These are phyloP conservation scores for Anas platyrhynchos DNA, from an alignment of 2,113 vertebrate genomes.

Conservation along the genomic window DNA sequence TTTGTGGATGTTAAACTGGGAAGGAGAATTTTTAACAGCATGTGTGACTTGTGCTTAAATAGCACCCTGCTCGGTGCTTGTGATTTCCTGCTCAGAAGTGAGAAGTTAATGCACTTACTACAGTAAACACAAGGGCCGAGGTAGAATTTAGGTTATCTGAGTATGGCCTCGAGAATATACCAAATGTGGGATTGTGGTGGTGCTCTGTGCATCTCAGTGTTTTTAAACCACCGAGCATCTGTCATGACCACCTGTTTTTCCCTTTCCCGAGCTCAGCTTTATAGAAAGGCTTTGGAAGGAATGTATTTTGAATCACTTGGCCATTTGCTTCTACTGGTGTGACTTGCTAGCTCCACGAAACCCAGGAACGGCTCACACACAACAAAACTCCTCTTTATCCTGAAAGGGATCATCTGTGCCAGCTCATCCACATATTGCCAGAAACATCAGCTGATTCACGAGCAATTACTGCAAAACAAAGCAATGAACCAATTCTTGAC, in stretches of 20 bases:
- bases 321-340: neutral
- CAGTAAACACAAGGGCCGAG: neutral
- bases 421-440: slow-evolving; percentile 51
- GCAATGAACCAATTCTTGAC: neutral
- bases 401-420: slow-evolving; percentile 32
- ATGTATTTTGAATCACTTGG: neutral
- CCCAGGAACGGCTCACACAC: slow-evolving; percentile 5
- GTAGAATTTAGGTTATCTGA: neutral
- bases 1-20: neutral
- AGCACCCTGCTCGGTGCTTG: neutral
- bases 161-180: neutral
- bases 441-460: slow-evolving; percentile 44
- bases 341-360: neutral
- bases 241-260: neutral
- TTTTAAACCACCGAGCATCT: neutral
- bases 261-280: neutral
- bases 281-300: neutral
- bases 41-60: neutral
- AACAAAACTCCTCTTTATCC: slow-evolving; percentile 63
- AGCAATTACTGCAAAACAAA: slow-evolving; percentile 62
- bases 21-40: neutral
- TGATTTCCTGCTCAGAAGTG: neutral
- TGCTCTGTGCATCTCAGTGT: neutral
- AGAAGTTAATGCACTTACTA: neutral
- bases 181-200: neutral